Evolutionary conservation across 2,888 invertebrate species (phyloP).

Genomic region (Phytoseiulus persimilis): DNA sequence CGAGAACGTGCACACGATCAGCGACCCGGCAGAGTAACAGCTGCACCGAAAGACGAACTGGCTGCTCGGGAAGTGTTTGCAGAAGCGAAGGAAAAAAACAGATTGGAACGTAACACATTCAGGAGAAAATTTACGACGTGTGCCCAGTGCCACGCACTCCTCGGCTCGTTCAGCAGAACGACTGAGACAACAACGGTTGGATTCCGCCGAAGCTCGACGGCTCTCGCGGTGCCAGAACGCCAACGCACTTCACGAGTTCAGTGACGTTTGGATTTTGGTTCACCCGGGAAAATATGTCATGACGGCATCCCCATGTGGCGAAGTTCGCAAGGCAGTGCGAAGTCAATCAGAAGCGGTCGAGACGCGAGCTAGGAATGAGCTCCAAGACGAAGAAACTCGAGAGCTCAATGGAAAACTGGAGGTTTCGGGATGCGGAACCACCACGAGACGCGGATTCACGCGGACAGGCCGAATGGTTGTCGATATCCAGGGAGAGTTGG

Average conservation of each 20-base stretch:
- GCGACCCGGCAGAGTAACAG: background rate
- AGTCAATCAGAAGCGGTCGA: too few relatives aligned
- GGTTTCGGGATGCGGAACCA: background rate
- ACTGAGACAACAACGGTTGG: background rate
- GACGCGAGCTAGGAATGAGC: too few relatives aligned
- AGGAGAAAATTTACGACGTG: background rate
- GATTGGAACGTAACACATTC: background rate
- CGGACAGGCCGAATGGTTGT: background rate
- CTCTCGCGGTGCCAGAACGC: too few relatives aligned
- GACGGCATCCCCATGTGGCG: too few relatives aligned
- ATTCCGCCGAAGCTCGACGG: too few relatives aligned
- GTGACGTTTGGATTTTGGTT: too few relatives aligned
- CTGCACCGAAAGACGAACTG: background rate
- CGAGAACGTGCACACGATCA: background rate
- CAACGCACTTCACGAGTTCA: too few relatives aligned
- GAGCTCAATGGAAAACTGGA: too few relatives aligned
- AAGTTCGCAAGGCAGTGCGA: too few relatives aligned
- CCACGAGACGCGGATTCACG: background rate
- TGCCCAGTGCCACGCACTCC: background rate
- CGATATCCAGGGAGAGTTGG: background rate
- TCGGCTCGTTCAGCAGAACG: background rate
- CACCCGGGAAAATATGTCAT: too few relatives aligned
- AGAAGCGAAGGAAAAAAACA: background rate
- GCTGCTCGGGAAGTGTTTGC: background rate
- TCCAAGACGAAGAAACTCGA: too few relatives aligned